Evolutionary conservation across 92 coral and sea anemone genomes (phyloP).

Genomic region (Zoanthus gigantus): DNA sequence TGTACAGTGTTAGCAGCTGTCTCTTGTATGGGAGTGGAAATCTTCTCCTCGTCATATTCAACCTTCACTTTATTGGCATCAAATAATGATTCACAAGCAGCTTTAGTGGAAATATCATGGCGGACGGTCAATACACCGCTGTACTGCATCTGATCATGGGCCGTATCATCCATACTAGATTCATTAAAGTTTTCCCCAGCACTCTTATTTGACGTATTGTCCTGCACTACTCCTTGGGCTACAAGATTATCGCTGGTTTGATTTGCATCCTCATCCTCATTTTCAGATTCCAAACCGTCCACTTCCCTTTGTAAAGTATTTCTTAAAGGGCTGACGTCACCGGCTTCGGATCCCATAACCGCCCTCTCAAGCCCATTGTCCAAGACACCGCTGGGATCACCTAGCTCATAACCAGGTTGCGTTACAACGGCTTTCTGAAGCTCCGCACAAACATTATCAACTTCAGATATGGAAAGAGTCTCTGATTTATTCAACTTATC

Average conservation of each 20-base stretch:
- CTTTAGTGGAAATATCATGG: not conserved
- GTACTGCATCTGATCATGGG: not conserved
- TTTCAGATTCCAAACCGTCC: constrained; percentile 40
- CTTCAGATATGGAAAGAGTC: constrained; percentile 30
- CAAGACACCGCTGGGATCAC: not conserved
- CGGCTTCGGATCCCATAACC: constrained; percentile 29
- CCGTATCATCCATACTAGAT: not conserved
- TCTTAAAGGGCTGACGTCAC: not conserved
- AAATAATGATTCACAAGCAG: not conserved
- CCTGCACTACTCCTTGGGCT: not conserved
- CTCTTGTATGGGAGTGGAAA: not conserved
- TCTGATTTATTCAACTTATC: constrained; percentile 29
- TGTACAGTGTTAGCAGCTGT: not conserved
- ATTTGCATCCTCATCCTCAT: constrained; percentile 6
- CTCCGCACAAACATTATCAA: constrained; percentile 28
- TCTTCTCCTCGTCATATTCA: not conserved
- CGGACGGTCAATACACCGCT: not conserved
- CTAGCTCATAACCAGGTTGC: constrained; percentile 18
- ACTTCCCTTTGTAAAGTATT: constrained; percentile 38
- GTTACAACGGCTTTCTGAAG: constrained; percentile 24
- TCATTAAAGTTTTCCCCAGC: not conserved
- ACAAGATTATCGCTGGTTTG: not conserved
- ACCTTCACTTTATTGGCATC: not conserved
- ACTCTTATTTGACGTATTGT: not conserved
- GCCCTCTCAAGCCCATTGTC: constrained; percentile 11